Evolutionary conservation across 2,113 vertebrate genomes (phyloP).

Genomic region (Indicator maculatus): DNA sequence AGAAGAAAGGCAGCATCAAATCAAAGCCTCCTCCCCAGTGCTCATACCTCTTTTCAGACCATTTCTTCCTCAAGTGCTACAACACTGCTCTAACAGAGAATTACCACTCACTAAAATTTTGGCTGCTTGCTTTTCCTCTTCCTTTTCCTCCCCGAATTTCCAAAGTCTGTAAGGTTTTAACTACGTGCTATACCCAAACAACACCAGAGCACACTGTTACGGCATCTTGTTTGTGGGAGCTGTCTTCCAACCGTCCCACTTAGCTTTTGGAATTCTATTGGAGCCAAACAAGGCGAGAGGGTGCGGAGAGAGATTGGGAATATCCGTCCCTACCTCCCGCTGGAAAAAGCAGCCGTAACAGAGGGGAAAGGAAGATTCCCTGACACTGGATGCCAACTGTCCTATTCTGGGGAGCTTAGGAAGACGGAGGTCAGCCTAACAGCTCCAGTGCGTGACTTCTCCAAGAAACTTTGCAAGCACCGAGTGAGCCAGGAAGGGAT

Average conservation of each 20-base stretch:
- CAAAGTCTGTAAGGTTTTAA: background rate
- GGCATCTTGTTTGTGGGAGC: background rate
- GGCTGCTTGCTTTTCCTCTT: background rate
- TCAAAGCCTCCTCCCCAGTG: background rate
- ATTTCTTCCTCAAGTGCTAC: background rate
- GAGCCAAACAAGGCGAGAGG: background rate
- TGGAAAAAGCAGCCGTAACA: background rate
- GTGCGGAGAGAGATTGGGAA: background rate
- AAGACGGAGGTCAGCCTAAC: background rate
- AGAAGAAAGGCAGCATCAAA: background rate
- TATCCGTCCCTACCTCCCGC: constrained; percentile 22
- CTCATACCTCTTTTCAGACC: background rate
- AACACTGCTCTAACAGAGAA: background rate
- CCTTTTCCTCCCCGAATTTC: background rate
- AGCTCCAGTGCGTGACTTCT: background rate
- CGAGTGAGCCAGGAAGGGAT: too few species aligned
- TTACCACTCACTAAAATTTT: background rate
- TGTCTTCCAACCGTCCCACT: background rate
- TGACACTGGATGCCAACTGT: background rate
- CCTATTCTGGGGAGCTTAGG: background rate
- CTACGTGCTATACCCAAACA: background rate
- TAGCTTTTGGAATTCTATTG: background rate
- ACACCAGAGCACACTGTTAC: background rate
- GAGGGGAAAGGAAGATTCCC: background rate
- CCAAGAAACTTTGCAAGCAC: fast-evolving